A percentile compares a stretch with the other conserved stretches of the same genome.
Evolutionary conservation across 2,888 invertebrate genomes (phyloP).

Genomic region (Drosophila pseudotalamancana): DNA sequence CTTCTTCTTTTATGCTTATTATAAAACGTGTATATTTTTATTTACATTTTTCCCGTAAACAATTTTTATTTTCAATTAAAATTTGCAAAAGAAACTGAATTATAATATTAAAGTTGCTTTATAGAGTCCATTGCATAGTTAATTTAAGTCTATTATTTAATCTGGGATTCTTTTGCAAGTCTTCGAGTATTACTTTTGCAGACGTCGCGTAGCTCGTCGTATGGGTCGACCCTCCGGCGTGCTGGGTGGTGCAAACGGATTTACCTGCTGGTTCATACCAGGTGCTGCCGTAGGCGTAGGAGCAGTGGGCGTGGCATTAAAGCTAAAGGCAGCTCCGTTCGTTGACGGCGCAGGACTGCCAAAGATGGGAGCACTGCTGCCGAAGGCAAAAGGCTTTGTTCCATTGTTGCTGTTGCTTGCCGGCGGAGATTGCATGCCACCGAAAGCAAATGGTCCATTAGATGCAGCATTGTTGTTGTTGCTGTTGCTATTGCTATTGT

Average conservation of each 20-base stretch:
- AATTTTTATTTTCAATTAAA: slow-evolving; percentile 6
- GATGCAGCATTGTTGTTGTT: slow-evolving; percentile 5
- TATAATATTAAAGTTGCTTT: not conserved
- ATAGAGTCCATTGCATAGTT: not conserved
- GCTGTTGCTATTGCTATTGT: slow-evolving; percentile 11
- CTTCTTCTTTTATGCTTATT: not conserved
- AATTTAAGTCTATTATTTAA: not conserved
- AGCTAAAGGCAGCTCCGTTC: slow-evolving; percentile 54
- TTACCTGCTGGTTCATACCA: slow-evolving; percentile 42
- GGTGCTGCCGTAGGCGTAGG: slow-evolving; percentile 17
- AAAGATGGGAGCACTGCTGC: slow-evolving; percentile 50
- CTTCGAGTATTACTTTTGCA: slow-evolving; percentile 62
- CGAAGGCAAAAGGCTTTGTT: slow-evolving; percentile 66
- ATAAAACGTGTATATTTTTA: not conserved
- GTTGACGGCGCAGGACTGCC: slow-evolving; percentile 27
- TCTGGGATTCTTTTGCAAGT: not conserved
- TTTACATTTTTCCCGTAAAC: not conserved
- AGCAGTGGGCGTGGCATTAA: slow-evolving; percentile 40
- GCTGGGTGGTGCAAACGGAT: slow-evolving; percentile 58
- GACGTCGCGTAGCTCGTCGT: slow-evolving; percentile 77
- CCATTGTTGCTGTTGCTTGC: slow-evolving; percentile 12
- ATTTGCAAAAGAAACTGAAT: not conserved
- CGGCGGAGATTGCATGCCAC: slow-evolving; percentile 16
- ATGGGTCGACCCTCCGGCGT: slow-evolving; percentile 65
- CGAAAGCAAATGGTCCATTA: slow-evolving; percentile 63